phyloP scores from a whole-genome alignment of 2,888 invertebrate species.

The Lycia hirtaria region DNA sequence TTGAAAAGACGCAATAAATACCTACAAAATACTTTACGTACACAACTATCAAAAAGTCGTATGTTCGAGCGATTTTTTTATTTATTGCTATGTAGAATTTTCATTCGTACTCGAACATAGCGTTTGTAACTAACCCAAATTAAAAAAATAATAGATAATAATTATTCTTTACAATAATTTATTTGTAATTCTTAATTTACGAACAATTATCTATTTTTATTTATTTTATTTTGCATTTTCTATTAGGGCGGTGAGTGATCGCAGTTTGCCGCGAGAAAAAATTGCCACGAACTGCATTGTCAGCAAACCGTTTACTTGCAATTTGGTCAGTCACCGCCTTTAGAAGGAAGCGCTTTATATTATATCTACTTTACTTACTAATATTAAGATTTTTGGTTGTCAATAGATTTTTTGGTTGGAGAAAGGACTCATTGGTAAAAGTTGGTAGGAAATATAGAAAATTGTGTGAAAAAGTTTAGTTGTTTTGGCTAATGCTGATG shows the following conservation, averaged over 20 bases:
- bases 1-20: too few species aligned
- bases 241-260: too few species aligned
- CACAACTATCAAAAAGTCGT: too few species aligned
- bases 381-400: conserved; percentile 13
- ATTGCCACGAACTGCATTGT: too few species aligned
- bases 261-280: too few species aligned
- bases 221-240: not conserved
- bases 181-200: conserved; percentile 10
- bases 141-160: not conserved
- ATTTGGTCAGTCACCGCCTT: too few species aligned
- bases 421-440: not conserved
- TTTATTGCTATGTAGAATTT: too few species aligned
- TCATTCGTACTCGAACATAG: too few species aligned
- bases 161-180: conserved; percentile 9
- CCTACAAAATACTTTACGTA: too few species aligned
- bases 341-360: conserved; percentile 1
- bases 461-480: not conserved
- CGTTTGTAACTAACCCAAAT: conserved; percentile 18
- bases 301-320: too few species aligned
- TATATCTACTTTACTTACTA: conserved; percentile 13
- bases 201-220: not conserved
- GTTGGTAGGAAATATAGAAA: not conserved
- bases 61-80: too few species aligned
- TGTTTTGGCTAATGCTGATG: not conserved
- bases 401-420: not conserved